A percentile compares a stretch with the other conserved stretches of the same genome.
These are phyloP conservation scores for Carassius gibelio DNA, from an alignment of 2,113 vertebrate genomes.

Conservation along the genomic window DNA sequence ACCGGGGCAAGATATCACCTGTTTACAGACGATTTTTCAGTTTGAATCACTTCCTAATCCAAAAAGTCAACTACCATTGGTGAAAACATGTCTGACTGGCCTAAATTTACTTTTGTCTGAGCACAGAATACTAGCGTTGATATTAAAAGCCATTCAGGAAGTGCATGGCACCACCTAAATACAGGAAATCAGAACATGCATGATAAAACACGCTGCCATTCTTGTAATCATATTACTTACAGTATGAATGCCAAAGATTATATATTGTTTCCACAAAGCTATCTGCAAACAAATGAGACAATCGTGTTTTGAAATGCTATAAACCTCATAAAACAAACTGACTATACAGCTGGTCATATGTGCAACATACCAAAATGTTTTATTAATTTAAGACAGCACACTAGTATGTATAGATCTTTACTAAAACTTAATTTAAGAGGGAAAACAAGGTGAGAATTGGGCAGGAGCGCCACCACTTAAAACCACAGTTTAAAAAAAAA, in stretches of 20 bases:
- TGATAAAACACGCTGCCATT: not conserved
- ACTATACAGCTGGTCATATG: not conserved
- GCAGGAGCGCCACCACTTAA: not conserved
- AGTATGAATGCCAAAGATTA: not conserved
- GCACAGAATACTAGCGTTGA: not conserved
- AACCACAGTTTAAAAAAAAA: not conserved
- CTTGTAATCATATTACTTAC: not conserved
- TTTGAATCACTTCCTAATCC: constrained; percentile 1
- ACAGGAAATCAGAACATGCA: constrained; percentile 7
- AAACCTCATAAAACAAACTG: not conserved
- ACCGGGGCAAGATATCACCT: not conserved
- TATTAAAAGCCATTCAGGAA: constrained; percentile 12
- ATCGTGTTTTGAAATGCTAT: not conserved
- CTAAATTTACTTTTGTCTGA: not conserved
- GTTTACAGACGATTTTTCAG: not conserved
- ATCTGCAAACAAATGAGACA: not conserved
- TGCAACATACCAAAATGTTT: not conserved
- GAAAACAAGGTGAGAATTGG: no score
- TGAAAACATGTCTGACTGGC: not conserved
- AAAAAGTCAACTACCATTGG: not conserved
- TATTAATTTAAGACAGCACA: not conserved
- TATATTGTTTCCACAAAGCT: not conserved
- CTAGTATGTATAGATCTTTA: not conserved
- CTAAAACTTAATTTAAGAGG: not conserved
- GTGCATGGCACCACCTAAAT: not conserved